These are phyloP conservation scores for Pogonognathellus flavescens DNA, from an alignment of 1,140 invertebrate genomes.

Conservation along the genomic window DNA sequence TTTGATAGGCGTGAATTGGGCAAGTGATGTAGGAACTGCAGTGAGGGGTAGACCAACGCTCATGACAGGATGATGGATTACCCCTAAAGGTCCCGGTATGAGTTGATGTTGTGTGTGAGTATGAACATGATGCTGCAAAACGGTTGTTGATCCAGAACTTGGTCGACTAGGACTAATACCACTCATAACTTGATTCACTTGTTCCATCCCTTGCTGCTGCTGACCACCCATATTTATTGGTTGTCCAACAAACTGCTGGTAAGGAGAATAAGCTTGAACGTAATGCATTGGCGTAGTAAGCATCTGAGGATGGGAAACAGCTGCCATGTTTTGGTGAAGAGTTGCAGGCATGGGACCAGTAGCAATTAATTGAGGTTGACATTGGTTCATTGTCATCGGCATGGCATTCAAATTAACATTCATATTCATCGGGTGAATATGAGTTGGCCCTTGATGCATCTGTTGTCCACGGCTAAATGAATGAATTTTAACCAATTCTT, in stretches of 20 bases:
- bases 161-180: constrained; percentile 30
- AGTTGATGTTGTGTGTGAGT: constrained; percentile 43
- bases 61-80: constrained; percentile 43
- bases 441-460: neutral
- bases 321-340: constrained; percentile 9
- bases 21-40: constrained; percentile 51
- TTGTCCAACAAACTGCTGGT: constrained; percentile 51
- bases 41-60: constrained; percentile 22
- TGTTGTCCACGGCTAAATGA: constrained; percentile 45
- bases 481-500: constrained; percentile 67
- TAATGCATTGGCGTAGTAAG: constrained; percentile 42
- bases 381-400: constrained; percentile 47
- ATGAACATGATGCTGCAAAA: constrained; percentile 11
- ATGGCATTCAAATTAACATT: constrained; percentile 14
- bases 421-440: constrained; percentile 38
- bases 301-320: constrained; percentile 15
- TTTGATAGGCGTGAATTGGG: constrained; percentile 44
- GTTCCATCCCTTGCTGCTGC: neutral
- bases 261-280: constrained; percentile 56
- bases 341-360: neutral
- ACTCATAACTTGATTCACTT: neutral
- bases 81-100: constrained; percentile 26
- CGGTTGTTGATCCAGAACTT: neutral
- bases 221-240: constrained; percentile 10
- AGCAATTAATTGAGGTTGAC: constrained; percentile 30